Evolutionary conservation across 1,140 invertebrate species (phyloP), one percentile per base, ranked within the genome.

Genomic region (Drosophila chauvacae): DNA sequence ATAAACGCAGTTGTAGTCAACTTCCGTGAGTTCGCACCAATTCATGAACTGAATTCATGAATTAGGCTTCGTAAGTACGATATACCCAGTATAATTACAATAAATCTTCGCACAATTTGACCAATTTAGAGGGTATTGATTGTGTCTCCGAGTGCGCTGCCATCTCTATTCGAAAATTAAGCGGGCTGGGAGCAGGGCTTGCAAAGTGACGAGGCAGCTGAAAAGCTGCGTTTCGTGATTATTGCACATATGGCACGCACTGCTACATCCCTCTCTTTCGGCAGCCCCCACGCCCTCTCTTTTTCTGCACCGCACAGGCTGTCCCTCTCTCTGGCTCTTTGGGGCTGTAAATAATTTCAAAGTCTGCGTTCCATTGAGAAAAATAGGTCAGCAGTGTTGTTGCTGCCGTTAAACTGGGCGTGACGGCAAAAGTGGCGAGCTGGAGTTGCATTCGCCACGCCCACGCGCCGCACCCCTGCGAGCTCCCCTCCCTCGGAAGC

Each of bases 341-440:
- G 42, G 62, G 57, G 79, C 73, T 81, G 85, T 84, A 88, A 90
- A 80, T 88, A 90, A 90, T 88, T 81, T 81, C 81, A 84, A 90
- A 84, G 78, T 74, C 64, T 78, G 64, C 59, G 57, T 65, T 51
- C 55, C 63, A 68, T 60, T 42, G 50, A 68, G 41, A 69, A 88
- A 87, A 88, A 88, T 88, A 88, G 84, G 84, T 88, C 84, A 88
- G 61, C 81, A 73, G 81, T 69, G 64, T 79, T 72, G 66, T 53
- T 76, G 72, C 72, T 80, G 73, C 71, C 78, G 80, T 88, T 83
- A 84, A 87, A 84, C 71, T 87, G 84, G 84, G 84, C 84, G 84
- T 87, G 84, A 88, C 77, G 57, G 83, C 53, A 73, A 77, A 86
- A 86, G 76, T 88, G 83, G 84, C 76, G 76, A 88, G 77, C 84